Evolutionary conservation across 37 sponge, comb jelly and placozoan species (phyloP).

Genomic region (Spongia lamella): DNA sequence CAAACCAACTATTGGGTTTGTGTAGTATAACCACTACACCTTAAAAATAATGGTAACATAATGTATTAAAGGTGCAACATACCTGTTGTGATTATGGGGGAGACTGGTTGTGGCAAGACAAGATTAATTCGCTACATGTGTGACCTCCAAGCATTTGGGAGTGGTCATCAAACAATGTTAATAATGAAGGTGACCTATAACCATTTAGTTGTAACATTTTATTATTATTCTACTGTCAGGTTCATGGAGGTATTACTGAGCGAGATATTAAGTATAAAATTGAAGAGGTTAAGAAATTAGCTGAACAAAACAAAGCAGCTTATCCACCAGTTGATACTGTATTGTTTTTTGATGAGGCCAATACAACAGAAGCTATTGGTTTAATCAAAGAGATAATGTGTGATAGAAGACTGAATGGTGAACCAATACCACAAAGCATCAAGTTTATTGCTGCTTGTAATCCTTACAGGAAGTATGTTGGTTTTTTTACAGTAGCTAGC

Average conservation of each 20-base stretch:
- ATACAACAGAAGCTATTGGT: constrained; percentile 91
- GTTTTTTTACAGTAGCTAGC: too few relatives aligned
- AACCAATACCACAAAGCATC: constrained; percentile 63
- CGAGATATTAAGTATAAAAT: constrained; percentile 51
- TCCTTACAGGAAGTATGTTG: constrained; percentile 86
- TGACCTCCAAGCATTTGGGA: constrained; percentile 27
- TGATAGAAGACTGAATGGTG: constrained; percentile 83
- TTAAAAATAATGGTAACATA: too few relatives aligned
- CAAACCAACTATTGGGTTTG: too few relatives aligned
- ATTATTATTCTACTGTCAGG: too few relatives aligned
- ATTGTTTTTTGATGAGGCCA: constrained; percentile 99
- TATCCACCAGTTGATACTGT: constrained; percentile 65
- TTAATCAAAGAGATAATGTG: constrained; percentile 99
- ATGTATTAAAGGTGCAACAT: constrained; percentile 65
- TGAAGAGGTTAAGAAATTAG: constrained; percentile 54
- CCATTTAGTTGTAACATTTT: too few relatives aligned
- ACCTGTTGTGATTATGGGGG: constrained; percentile 94
- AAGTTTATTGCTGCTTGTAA: constrained; percentile 98
- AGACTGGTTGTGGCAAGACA: constrained; percentile 96
- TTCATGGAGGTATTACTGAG: constrained; percentile 89
- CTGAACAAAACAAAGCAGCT: constrained; percentile 37
- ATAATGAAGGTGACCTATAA: constrained; percentile 52
- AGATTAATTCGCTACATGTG: constrained; percentile 86
- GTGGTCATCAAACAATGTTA: constrained; percentile 29
- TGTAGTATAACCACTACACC: too few relatives aligned